These are phyloP conservation scores for Hephaestus fuliginosus DNA, from an alignment of 2,797 vertebrate species.

Conservation along the genomic window DNA sequence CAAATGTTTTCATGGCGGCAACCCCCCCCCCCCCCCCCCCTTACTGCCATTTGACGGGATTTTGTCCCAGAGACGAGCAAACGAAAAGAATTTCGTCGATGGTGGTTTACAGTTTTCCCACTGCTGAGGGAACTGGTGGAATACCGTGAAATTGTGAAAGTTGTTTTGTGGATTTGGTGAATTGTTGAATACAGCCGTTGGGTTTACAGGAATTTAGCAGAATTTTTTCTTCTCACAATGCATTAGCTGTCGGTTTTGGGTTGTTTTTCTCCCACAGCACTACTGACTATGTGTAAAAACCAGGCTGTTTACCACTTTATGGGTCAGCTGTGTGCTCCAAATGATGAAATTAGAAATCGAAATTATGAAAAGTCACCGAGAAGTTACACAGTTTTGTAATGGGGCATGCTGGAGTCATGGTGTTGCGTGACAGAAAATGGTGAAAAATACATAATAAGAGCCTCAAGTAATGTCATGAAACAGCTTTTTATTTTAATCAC, in stretches of 20 bases:
- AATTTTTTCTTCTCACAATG: slow-evolving; percentile 7
- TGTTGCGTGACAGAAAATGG: background rate
- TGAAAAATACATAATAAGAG: background rate
- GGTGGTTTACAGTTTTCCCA: slow-evolving; percentile 25
- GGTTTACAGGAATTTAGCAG: slow-evolving; percentile 45
- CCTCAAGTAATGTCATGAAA: background rate
- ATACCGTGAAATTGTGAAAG: slow-evolving; percentile 35
- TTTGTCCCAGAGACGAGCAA: slow-evolving; percentile 7
- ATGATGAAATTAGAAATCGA: background rate
- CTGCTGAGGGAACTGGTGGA: slow-evolving; percentile 24
- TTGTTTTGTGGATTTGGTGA: slow-evolving; percentile 56
- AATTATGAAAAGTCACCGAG: background rate
- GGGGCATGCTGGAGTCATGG: background rate
- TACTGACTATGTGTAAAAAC: background rate
- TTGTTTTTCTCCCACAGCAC: slow-evolving; percentile 9
- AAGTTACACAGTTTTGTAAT: background rate
- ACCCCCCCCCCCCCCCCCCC: background rate
- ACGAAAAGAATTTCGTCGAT: background rate
- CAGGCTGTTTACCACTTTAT: slow-evolving; percentile 7
- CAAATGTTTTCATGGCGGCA: slow-evolving; percentile 35
- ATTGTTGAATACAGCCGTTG: slow-evolving; percentile 7
- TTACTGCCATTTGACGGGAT: slow-evolving; percentile 8
- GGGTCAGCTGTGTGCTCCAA: background rate
- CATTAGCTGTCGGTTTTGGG: slow-evolving; percentile 11
- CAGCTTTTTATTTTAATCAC: background rate